Conservation (phyloP, 2,888 invertebrate species). For the Drosophila neonasuta region DNA sequence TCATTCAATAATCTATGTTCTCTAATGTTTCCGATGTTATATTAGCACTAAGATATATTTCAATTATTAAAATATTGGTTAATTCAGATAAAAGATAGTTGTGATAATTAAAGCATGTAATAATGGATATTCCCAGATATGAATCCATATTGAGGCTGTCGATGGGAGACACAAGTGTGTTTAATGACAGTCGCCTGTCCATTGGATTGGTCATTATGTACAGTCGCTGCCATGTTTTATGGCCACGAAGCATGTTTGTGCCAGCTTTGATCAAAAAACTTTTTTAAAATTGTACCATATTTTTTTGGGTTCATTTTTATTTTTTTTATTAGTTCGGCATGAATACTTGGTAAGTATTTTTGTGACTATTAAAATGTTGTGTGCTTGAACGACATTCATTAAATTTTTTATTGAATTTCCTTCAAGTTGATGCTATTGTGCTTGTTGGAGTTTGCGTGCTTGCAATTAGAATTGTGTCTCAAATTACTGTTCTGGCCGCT, state of each 20-base stretch:
- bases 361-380: constrained; percentile 58
- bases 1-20: too few species aligned
- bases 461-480: constrained; percentile 45
- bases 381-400: constrained; percentile 55
- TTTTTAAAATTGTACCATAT: constrained; percentile 38
- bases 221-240: constrained; percentile 78
- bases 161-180: constrained; percentile 69
- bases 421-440: constrained; percentile 35
- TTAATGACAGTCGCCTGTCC: constrained; percentile 73
- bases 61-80: neutral
- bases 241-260: constrained; percentile 68
- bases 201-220: constrained; percentile 71
- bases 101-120: neutral
- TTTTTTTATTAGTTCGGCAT: constrained; percentile 53
- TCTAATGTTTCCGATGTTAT: too few species aligned
- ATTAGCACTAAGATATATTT: too few species aligned
- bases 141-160: neutral
- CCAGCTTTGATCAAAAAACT: constrained; percentile 33
- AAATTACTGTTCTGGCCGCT: constrained; percentile 1
- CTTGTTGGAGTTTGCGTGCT: constrained; percentile 52
- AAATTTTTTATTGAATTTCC: constrained; percentile 66
- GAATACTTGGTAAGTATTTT: constrained; percentile 37
- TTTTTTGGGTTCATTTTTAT: neutral
- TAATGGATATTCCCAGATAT: neutral
- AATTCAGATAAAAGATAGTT: neutral